These are phyloP conservation scores for Daktulosphaira vitifoliae DNA, from an alignment of 1,140 invertebrate genomes.

Conservation along the genomic window DNA sequence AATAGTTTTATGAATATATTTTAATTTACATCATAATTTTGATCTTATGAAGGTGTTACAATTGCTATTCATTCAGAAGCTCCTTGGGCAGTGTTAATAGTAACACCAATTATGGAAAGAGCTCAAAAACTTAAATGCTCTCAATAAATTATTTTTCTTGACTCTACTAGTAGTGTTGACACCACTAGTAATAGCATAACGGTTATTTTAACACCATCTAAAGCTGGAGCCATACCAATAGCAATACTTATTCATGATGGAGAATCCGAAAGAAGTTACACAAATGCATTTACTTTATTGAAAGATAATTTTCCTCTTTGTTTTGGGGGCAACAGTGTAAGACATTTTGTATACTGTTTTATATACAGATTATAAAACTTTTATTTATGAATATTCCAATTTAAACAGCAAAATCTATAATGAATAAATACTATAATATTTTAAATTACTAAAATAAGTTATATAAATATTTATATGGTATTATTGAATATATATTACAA, in stretches of 20 bases:
- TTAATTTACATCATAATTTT: too few relatives aligned
- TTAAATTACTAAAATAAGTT: too few relatives aligned
- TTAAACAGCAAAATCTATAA: neutral
- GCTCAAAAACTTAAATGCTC: too few relatives aligned
- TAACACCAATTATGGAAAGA: slow-evolving; percentile 4
- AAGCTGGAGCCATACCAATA: neutral
- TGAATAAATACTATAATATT: too few relatives aligned
- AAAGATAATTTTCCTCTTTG: neutral
- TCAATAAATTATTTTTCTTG: slow-evolving; percentile 13
- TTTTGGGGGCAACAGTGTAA: neutral
- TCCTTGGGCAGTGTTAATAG: neutral
- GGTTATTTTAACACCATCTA: neutral
- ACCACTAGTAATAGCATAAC: neutral
- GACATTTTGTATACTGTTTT: neutral
- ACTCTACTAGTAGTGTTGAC: slow-evolving; percentile 25
- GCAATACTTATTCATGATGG: neutral
- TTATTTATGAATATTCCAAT: neutral
- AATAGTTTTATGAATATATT: neutral
- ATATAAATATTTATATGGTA: too few relatives aligned
- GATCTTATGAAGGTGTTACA: too few relatives aligned
- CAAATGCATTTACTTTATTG: slow-evolving; percentile 9
- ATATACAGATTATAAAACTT: neutral
- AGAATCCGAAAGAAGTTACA: neutral
- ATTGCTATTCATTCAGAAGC: neutral
- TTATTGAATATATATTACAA: too few relatives aligned